Evolutionary conservation across 2,113 vertebrate species (phyloP).

Genomic region (Gambusia affinis): DNA sequence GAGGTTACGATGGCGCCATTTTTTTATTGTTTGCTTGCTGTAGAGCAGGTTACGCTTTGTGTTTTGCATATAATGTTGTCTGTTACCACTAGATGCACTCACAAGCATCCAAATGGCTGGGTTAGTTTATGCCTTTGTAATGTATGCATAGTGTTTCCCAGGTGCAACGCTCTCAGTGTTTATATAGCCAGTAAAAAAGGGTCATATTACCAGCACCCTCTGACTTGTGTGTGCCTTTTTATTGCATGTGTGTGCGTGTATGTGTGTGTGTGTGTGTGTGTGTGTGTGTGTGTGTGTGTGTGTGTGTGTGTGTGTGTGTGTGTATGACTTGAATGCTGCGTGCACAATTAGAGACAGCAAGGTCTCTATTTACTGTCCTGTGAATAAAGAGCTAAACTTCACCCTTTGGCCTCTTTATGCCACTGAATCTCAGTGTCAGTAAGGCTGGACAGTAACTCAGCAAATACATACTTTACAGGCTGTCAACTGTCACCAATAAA

Average conservation of each 20-base stretch:
- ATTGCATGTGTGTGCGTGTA: slow-evolving; percentile 53
- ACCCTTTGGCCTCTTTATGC: slow-evolving; percentile 55
- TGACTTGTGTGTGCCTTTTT: slow-evolving; percentile 67
- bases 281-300: slow-evolving; percentile 66
- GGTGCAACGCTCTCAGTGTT: slow-evolving; percentile 52
- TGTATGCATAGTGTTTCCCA: slow-evolving; percentile 41
- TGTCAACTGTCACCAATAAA: slow-evolving; percentile 19
- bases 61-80: neutral
- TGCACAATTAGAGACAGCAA: slow-evolving; percentile 44
- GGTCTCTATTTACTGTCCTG: slow-evolving; percentile 69
- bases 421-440: slow-evolving; percentile 42
- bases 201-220: slow-evolving; percentile 63
- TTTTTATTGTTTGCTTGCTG: neutral
- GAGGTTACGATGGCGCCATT: slow-evolving; percentile 15
- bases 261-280: slow-evolving; percentile 65
- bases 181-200: slow-evolving; percentile 58
- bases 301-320: slow-evolving; percentile 64
- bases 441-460: slow-evolving; percentile 43
- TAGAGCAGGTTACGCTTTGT: neutral
- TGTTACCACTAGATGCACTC: neutral
- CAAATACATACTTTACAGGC: slow-evolving; percentile 32
- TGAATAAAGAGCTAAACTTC: slow-evolving; percentile 72
- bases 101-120: slow-evolving; percentile 8
- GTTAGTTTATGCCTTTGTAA: slow-evolving; percentile 20
- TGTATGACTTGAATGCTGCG: slow-evolving; percentile 47